Percentiles rank a stretch among this genome's conserved stretches.
Evolutionary conservation across 64 coral and sea anemone genomes (phyloP).

Genomic region (Astreopora myriophthalma): DNA sequence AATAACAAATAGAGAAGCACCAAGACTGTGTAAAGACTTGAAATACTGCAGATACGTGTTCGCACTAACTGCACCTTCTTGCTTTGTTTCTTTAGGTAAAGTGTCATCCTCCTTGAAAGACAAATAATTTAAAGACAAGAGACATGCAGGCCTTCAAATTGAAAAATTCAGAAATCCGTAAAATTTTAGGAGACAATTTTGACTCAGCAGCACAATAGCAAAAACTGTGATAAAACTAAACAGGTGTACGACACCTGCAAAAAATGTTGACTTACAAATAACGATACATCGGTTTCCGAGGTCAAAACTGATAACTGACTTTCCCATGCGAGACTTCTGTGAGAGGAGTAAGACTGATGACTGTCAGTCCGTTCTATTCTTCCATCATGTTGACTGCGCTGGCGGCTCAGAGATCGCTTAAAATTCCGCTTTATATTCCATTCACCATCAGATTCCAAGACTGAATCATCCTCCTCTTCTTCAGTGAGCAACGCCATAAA

Average conservation of each 20-base stretch:
- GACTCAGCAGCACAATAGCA: no score
- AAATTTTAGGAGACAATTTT: no score
- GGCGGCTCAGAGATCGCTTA: background rate
- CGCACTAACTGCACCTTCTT: slow-evolving; percentile 67
- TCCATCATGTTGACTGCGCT: background rate
- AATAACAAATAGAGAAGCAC: slow-evolving; percentile 31
- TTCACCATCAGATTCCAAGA: slow-evolving; percentile 49
- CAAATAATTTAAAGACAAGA: background rate
- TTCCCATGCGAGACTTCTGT: background rate
- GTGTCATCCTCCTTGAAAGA: slow-evolving; percentile 70
- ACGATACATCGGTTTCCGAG: slow-evolving; percentile 4
- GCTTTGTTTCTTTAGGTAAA: slow-evolving; percentile 77
- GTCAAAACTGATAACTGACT: slow-evolving; percentile 14
- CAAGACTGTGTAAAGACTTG: slow-evolving; percentile 60
- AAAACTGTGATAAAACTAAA: background rate
- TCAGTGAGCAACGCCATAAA: slow-evolving; percentile 74
- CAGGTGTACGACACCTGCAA: background rate
- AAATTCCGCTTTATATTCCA: background rate
- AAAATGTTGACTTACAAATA: background rate
- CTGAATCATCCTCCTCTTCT: slow-evolving; percentile 65
- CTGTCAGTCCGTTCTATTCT: background rate
- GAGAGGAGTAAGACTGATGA: background rate
- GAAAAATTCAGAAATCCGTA: background rate
- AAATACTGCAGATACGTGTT: slow-evolving; percentile 72
- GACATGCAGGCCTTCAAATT: no score